phyloP scores from a whole-genome alignment of 1,140 invertebrate species.

The Saccostrea cuccullata region DNA sequence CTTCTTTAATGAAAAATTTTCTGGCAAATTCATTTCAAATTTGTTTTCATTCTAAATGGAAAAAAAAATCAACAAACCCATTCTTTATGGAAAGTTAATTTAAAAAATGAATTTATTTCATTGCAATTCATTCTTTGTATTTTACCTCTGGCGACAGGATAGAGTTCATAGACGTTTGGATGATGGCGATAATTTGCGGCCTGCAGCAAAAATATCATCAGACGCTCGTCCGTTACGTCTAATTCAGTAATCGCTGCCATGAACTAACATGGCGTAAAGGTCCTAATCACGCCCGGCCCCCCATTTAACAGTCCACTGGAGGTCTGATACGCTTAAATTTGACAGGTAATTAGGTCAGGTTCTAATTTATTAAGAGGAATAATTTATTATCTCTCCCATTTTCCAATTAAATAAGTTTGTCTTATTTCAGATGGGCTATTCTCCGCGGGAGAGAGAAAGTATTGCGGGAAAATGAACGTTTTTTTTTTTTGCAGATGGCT shows the following conservation, averaged over 20 bases:
- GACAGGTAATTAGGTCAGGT: slow-evolving; percentile 32
- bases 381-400: not conserved
- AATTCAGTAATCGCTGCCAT: slow-evolving; percentile 14
- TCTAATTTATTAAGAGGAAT: slow-evolving; percentile 32
- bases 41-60: not conserved
- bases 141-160: not conserved
- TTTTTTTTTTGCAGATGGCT: slow-evolving; percentile 1
- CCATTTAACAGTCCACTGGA: slow-evolving; percentile 10
- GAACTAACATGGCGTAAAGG: slow-evolving; percentile 29
- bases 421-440: not conserved
- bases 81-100: not conserved
- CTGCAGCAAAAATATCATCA: slow-evolving; percentile 16
- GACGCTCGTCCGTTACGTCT: not conserved
- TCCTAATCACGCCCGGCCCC: not conserved
- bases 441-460: not conserved
- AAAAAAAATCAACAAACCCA: not conserved
- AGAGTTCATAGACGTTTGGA: not conserved
- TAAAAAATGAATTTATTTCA: not conserved
- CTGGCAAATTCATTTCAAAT: not conserved
- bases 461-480: not conserved
- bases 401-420: slow-evolving; percentile 6
- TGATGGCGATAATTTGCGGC: slow-evolving; percentile 24
- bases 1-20: not conserved
- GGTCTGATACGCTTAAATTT: slow-evolving; percentile 35
- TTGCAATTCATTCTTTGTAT: not conserved